Conservation (phyloP, 2,888 invertebrate genomes). For the Kuschelorhynchus macadamiae region DNA sequence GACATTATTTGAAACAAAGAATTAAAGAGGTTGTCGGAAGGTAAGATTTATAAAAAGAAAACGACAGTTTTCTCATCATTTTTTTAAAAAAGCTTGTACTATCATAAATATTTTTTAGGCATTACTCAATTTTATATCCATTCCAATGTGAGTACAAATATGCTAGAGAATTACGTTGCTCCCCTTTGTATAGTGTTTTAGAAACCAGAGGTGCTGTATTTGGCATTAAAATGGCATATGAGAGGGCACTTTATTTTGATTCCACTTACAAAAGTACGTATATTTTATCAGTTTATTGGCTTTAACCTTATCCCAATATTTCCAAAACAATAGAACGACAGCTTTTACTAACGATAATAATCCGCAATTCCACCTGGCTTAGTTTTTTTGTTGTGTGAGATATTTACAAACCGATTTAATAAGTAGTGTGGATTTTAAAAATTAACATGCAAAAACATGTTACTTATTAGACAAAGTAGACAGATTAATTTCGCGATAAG, state of each 20-base stretch:
- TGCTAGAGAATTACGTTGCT: conserved; percentile 75
- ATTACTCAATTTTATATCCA: conserved; percentile 73
- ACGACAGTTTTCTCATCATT: conserved; percentile 13
- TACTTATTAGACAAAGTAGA: too few relatives aligned
- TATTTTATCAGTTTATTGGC: background rate
- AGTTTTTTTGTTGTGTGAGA: too few relatives aligned
- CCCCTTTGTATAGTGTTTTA: conserved; percentile 78
- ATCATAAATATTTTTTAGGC: conserved; percentile 61
- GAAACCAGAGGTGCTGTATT: conserved; percentile 77
- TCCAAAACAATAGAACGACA: too few relatives aligned
- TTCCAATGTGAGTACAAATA: conserved; percentile 75
- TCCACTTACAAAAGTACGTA: conserved; percentile 70
- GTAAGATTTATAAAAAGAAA: conserved; percentile 57
- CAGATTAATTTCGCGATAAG: too few relatives aligned
- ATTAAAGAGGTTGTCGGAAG: conserved; percentile 78
- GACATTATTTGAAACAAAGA: conserved; percentile 74
- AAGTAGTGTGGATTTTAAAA: too few relatives aligned
- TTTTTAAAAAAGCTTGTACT: conserved; percentile 7
- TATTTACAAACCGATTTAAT: too few relatives aligned
- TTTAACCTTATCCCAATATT: background rate
- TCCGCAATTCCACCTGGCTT: too few relatives aligned
- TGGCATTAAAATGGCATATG: conserved; percentile 81
- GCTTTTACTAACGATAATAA: too few relatives aligned
- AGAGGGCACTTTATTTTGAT: conserved; percentile 79
- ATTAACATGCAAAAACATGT: too few relatives aligned